These are phyloP conservation scores for Taenioides sp. DNA, from an alignment of 2,797 vertebrate genomes.

Conservation along the genomic window DNA sequence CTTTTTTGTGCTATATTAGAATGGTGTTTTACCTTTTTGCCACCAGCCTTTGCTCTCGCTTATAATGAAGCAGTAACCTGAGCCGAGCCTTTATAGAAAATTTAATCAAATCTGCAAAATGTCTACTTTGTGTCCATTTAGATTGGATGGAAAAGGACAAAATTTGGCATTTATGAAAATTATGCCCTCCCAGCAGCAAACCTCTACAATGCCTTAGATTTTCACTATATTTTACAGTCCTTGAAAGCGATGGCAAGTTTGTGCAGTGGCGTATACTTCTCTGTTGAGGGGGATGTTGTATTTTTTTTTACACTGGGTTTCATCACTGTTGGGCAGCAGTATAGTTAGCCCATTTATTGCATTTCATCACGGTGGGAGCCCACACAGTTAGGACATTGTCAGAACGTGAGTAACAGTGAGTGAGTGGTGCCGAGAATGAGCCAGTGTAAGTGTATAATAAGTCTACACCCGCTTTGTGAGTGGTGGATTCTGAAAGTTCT, in stretches of 20 bases:
- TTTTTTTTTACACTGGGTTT: conserved; percentile 34
- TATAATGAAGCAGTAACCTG: conserved; percentile 35
- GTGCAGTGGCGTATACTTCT: conserved; percentile 30
- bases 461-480: neutral
- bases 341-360: conserved; percentile 26
- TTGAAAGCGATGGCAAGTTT: conserved; percentile 9
- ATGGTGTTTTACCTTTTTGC: conserved; percentile 21
- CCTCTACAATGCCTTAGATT: conserved; percentile 1
- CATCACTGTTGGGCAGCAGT: conserved; percentile 31
- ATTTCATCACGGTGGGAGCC: conserved; percentile 27
- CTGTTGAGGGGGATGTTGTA: conserved; percentile 1
- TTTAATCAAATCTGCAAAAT: conserved; percentile 29
- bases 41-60: conserved; percentile 11
- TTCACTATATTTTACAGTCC: neutral
- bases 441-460: neutral
- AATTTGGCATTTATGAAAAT: conserved; percentile 25
- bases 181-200: neutral
- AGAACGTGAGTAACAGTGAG: neutral
- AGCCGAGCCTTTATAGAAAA: conserved; percentile 19
- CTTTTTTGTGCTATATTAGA: conserved; percentile 26
- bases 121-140: conserved; percentile 20
- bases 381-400: conserved; percentile 26
- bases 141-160: conserved; percentile 16
- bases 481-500: neutral
- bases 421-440: neutral